These are phyloP conservation scores for Rhizoglyphus robini DNA, from an alignment of 1,140 invertebrate genomes.

Conservation along the genomic window DNA sequence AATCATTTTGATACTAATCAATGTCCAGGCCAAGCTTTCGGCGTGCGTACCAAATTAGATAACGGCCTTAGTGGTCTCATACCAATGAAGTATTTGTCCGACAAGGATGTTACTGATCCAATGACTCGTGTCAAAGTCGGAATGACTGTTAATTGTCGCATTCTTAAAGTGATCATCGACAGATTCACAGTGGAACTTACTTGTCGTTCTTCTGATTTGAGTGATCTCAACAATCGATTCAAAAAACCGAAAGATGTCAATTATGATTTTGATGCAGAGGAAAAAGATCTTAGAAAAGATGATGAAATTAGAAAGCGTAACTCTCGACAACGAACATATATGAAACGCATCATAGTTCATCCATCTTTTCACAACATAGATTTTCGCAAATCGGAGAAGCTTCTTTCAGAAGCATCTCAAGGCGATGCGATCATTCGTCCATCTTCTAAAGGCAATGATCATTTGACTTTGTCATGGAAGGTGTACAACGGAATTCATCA, in stretches of 20 bases:
- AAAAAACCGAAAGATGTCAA: slow-evolving; percentile 72
- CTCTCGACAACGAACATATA: slow-evolving; percentile 61
- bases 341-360: slow-evolving; percentile 93
- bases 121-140: slow-evolving; percentile 69
- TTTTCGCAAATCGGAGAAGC: slow-evolving; percentile 76
- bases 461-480: slow-evolving; percentile 97
- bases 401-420: slow-evolving; percentile 52
- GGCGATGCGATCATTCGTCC: slow-evolving; percentile 82
- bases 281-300: slow-evolving; percentile 59
- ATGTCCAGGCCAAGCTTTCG: slow-evolving; percentile 87
- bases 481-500: slow-evolving; percentile 84
- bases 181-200: slow-evolving; percentile 86
- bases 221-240: slow-evolving; percentile 63
- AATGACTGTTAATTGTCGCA: slow-evolving; percentile 80
- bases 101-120: slow-evolving; percentile 81
- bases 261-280: slow-evolving; percentile 77
- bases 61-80: slow-evolving; percentile 91
- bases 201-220: slow-evolving; percentile 78
- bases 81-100: slow-evolving; percentile 84
- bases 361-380: slow-evolving; percentile 94
- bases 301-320: slow-evolving; percentile 59
- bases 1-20: slow-evolving; percentile 91
- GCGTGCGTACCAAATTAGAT: slow-evolving; percentile 74
- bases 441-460: slow-evolving; percentile 87
- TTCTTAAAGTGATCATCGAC: slow-evolving; percentile 90